Evolutionary conservation across 2,113 vertebrate genomes (phyloP).

Genomic region (Heteronetta atricapilla): DNA sequence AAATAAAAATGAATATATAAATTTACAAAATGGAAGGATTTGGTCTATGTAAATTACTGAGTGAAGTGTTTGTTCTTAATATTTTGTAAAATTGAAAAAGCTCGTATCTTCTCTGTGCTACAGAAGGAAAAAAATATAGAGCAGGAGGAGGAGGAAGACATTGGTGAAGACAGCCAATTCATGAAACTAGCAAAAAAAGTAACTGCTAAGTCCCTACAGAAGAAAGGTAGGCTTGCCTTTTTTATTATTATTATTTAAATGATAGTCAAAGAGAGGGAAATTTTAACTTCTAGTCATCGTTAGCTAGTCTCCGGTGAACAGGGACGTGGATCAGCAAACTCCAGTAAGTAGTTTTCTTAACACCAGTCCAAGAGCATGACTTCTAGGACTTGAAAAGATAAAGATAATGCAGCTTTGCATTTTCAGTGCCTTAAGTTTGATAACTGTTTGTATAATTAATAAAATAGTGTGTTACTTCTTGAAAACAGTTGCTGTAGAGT

Average conservation of each 20-base stretch:
- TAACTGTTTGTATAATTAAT: background rate
- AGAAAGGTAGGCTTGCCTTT: slow-evolving; percentile 77
- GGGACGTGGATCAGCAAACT: background rate
- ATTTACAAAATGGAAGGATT: background rate
- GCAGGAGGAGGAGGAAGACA: slow-evolving; percentile 79
- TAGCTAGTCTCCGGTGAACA: background rate
- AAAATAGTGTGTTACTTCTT: background rate
- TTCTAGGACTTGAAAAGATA: background rate
- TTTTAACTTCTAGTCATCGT: rapidly evolving
- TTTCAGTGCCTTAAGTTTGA: no score
- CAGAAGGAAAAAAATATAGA: slow-evolving; percentile 79
- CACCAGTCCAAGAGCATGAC: background rate
- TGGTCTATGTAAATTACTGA: background rate
- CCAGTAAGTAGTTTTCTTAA: background rate
- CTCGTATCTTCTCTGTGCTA: slow-evolving; percentile 59
- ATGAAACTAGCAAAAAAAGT: slow-evolving; percentile 95
- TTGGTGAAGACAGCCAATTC: slow-evolving; percentile 89
- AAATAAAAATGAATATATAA: background rate
- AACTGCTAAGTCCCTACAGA: slow-evolving; percentile 87
- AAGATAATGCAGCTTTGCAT: no score
- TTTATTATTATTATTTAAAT: background rate
- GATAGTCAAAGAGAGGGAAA: background rate
- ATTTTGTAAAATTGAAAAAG: no score
- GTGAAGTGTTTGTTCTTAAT: background rate
- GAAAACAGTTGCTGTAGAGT: background rate